Conservation (phyloP, 2,797 vertebrate genomes). For the Propithecus perrieri region DNA sequence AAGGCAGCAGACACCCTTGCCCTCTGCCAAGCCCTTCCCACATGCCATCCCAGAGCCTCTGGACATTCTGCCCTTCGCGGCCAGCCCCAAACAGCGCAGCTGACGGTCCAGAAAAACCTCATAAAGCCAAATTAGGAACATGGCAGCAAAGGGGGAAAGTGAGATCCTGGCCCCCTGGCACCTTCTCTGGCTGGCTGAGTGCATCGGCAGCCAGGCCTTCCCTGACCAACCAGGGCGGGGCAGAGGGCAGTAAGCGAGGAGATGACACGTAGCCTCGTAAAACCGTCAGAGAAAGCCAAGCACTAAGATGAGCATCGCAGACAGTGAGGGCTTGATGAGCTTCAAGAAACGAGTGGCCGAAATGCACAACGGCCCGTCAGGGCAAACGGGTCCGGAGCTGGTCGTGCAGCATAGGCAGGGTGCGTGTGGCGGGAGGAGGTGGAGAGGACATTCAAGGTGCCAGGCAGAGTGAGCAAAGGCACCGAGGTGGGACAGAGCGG, state of each 20-base stretch:
- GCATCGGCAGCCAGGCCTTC: slow-evolving; percentile 7
- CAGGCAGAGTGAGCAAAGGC: not conserved
- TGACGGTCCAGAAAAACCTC: slow-evolving; percentile 63
- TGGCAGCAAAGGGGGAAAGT: slow-evolving; percentile 77
- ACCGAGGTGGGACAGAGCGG: fast-evolving
- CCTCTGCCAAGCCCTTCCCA: slow-evolving; percentile 47
- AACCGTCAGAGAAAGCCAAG: not conserved
- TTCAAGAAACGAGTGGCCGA: not conserved
- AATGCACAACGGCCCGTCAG: not conserved
- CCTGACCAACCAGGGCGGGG: not conserved
- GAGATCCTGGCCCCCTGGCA: slow-evolving; percentile 25
- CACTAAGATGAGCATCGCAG: not conserved
- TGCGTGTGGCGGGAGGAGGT: not conserved
- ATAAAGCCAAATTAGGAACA: slow-evolving; percentile 53
- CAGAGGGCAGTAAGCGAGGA: not conserved
- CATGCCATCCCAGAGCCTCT: slow-evolving; percentile 34
- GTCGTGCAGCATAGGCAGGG: not conserved
- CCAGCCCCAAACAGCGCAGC: slow-evolving; percentile 61
- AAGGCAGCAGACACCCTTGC: not conserved
- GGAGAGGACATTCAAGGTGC: not conserved
- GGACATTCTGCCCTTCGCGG: not conserved
- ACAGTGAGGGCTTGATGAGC: not conserved
- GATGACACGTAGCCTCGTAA: not conserved
- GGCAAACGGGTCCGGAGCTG: not conserved
- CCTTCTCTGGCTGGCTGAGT: slow-evolving; percentile 1